A percentile compares a stretch with the other conserved stretches of the same genome.
Conservation (phyloP, 2,888 invertebrate species). For the Parnassius orleans region DNA sequence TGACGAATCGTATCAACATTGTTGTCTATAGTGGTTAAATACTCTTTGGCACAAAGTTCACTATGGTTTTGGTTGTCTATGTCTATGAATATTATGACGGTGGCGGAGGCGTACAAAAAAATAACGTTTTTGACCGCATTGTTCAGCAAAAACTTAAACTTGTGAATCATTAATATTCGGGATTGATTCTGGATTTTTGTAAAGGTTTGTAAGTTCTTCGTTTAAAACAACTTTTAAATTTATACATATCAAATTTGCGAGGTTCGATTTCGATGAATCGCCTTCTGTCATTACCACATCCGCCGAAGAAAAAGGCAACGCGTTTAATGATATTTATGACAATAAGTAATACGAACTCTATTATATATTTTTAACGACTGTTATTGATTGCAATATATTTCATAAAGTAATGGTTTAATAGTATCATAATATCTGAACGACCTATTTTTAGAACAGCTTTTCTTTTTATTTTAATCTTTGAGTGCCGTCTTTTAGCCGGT, state of each 20-base stretch:
- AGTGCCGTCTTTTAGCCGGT: constrained; percentile 44
- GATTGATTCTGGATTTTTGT: constrained; percentile 15
- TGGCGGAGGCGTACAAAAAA: constrained; percentile 44
- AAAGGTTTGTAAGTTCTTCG: constrained; percentile 17
- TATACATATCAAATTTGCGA: constrained; percentile 29
- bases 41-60: too few relatives aligned
- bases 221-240: constrained; percentile 4
- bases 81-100: constrained; percentile 49
- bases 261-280: constrained; percentile 59
- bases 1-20: too few relatives aligned
- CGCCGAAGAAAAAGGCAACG: constrained; percentile 48
- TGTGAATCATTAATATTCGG: constrained; percentile 11
- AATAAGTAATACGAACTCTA: constrained; percentile 37
- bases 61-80: too few relatives aligned
- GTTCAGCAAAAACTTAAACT: constrained; percentile 24
- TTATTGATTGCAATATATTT: neutral
- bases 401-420: neutral
- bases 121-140: constrained; percentile 31
- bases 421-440: constrained; percentile 37
- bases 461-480: constrained; percentile 56
- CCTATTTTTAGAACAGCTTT: constrained; percentile 79
- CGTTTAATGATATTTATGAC: constrained; percentile 18
- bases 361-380: too few relatives aligned
- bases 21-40: too few relatives aligned
- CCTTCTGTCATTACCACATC: constrained; percentile 62